Conservation (phyloP, 2,888 invertebrate genomes). For the Pollenia angustigena region DNA sequence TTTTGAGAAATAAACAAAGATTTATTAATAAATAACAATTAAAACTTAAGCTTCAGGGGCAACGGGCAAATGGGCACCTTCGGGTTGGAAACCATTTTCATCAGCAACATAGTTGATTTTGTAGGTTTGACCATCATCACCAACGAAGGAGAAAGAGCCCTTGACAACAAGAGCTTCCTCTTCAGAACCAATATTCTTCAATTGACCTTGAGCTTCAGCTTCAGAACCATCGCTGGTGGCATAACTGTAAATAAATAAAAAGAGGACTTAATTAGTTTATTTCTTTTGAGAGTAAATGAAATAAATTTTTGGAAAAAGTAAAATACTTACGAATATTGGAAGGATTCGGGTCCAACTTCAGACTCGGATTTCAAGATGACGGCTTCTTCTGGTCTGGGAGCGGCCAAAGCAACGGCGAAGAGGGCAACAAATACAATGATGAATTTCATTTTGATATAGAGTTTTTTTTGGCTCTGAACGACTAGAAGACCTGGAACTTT, state of each 20-base stretch:
- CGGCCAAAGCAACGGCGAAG: conserved; percentile 79
- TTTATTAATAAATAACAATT: conserved; percentile 48
- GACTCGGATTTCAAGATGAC: conserved; percentile 85
- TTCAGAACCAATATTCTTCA: conserved; percentile 75
- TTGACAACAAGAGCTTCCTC: conserved; percentile 76
- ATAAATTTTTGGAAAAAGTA: too few relatives aligned
- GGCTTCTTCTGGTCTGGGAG: conserved; percentile 59
- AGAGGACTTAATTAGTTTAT: neutral
- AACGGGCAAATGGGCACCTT: conserved; percentile 78
- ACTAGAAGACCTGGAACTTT: conserved; percentile 22
- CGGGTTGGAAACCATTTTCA: conserved; percentile 85
- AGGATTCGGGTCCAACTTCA: conserved; percentile 80
- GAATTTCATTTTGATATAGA: conserved; percentile 80
- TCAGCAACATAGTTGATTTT: conserved; percentile 85
- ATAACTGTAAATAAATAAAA: conserved; percentile 46
- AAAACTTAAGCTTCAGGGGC: conserved; percentile 68
- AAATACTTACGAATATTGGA: conserved; percentile 86
- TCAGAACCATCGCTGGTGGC: conserved; percentile 78
- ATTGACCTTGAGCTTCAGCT: conserved; percentile 74
- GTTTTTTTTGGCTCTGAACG: conserved; percentile 15
- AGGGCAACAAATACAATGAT: conserved; percentile 82
- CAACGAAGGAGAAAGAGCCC: conserved; percentile 77
- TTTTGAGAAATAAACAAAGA: conserved; percentile 29
- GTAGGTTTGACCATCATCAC: conserved; percentile 76
- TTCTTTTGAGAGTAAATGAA: too few relatives aligned